phyloP scores from a whole-genome alignment of 37 sponge, comb jelly and placozoan species.

The Spongilla lacustris region DNA sequence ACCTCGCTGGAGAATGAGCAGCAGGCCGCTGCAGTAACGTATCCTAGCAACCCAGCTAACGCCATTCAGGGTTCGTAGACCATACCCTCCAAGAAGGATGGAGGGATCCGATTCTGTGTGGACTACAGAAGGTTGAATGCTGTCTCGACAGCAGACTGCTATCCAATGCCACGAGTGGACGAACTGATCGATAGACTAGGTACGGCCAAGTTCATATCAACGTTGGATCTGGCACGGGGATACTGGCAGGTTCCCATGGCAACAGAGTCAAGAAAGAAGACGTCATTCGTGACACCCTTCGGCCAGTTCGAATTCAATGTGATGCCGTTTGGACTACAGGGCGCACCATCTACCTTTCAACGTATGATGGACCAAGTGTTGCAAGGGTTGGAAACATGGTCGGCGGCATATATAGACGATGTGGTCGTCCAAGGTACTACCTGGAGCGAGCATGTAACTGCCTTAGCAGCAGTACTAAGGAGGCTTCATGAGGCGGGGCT shows the following conservation, averaged over 20 bases:
- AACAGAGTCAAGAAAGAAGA: conserved; percentile 24
- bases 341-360: conserved; percentile 73
- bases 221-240: conserved; percentile 63
- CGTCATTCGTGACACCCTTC: conserved; percentile 49
- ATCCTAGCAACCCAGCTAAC: background rate
- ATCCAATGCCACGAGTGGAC: background rate
- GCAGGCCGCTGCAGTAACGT: background rate
- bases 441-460: conserved; percentile 54
- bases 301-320: conserved; percentile 56
- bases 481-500: conserved; percentile 16
- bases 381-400: background rate
- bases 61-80: too few relatives aligned
- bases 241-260: conserved; percentile 69
- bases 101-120: conserved; percentile 16
- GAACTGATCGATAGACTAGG: conserved; percentile 52
- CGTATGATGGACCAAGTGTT: conserved; percentile 67
- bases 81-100: conserved; percentile 4
- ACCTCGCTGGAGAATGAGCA: conserved; percentile 15
- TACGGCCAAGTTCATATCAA: conserved; percentile 30
- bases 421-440: conserved; percentile 40
- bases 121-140: background rate
- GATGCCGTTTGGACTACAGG: conserved; percentile 66
- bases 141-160: background rate
- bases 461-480: conserved; percentile 22
- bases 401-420: conserved; percentile 74